Percentiles rank a stretch among this genome's conserved stretches.
phyloP scores from a whole-genome alignment of 1,140 invertebrate genomes.

The Aphis gossypii region DNA sequence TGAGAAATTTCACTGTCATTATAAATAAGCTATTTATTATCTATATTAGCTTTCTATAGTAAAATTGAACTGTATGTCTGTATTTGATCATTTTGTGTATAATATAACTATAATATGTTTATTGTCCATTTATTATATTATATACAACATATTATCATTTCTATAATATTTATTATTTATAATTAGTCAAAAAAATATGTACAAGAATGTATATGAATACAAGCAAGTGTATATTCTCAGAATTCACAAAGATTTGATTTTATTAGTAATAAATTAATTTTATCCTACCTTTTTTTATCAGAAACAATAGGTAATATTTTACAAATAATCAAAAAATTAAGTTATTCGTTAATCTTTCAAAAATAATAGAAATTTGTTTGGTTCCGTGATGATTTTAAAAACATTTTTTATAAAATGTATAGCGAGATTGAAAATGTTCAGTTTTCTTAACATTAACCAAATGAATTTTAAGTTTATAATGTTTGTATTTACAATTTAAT shows the following conservation, averaged over 20 bases:
- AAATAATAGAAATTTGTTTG: neutral
- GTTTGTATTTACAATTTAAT: neutral
- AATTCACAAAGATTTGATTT: neutral
- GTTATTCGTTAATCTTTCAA: neutral
- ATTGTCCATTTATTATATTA: too few relatives aligned
- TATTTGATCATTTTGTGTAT: neutral
- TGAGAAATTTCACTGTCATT: neutral
- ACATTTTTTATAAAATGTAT: neutral
- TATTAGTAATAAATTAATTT: neutral
- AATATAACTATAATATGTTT: neutral
- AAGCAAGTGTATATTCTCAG: neutral
- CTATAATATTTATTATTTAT: neutral
- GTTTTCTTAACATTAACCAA: neutral
- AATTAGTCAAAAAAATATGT: neutral
- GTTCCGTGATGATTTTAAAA: neutral
- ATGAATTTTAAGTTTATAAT: neutral
- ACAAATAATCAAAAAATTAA: neutral
- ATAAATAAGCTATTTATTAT: neutral
- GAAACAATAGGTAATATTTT: neutral
- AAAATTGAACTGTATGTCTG: neutral
- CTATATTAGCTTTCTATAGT: neutral
- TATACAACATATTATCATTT: neutral
- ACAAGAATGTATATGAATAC: neutral
- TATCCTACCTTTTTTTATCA: neutral
- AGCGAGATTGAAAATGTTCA: neutral